Base-by-base conservation (phyloP, 1,140 invertebrate genomes). In the Scaptomyza graminum region DNA sequence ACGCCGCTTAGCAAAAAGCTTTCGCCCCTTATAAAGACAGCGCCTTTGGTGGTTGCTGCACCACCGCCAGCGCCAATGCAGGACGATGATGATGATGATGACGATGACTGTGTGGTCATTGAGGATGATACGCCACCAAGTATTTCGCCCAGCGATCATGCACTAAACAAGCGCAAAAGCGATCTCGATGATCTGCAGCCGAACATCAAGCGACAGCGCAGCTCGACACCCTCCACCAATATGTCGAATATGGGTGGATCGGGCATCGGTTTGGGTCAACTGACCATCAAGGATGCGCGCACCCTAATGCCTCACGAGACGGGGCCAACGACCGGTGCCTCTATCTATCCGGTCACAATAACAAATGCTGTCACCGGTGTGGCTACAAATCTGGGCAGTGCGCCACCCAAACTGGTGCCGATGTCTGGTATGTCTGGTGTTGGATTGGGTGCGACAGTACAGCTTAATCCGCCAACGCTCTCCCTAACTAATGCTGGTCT, bases 61-160 rank as follows among this genome's bases (percentile, higher is more conserved):
- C 46, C 67, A 15, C 74, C 72, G 11, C 80, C 75, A n/a, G 73
- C 39, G 22, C 28, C 57, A 49, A 43, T 18, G 28, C 44, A 56
- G 18, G 83, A 76, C 18, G 90, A 92, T 12, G 91, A 34, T 34
- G 31, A 92, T 51, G 91, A 92, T 64, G 93, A 93, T 79, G 94
- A 94, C 79, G 92, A 94, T 73, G 94, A 94, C 57, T 93, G 94
- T 77, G 93, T 93, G 43, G 93, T 93, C 15, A 94, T 94, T 71
- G 93, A 93, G 43, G 94, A 94, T 74, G 95, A 95, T 72, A 87
- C 81, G 64, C 85, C 90, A 34, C 84, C 84, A 67, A 87, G 65
- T 73, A 88, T 59, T 76, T 88, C 83, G 43, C 75, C 83, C 16
- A 88, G 47, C 63, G 60, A 70, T 9, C 41, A 62, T 34, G 73